Evolutionary conservation across 2,797 vertebrate genomes (phyloP), one percentile per base, ranked within the genome.

Genomic region (Anomalospiza imberbis): DNA sequence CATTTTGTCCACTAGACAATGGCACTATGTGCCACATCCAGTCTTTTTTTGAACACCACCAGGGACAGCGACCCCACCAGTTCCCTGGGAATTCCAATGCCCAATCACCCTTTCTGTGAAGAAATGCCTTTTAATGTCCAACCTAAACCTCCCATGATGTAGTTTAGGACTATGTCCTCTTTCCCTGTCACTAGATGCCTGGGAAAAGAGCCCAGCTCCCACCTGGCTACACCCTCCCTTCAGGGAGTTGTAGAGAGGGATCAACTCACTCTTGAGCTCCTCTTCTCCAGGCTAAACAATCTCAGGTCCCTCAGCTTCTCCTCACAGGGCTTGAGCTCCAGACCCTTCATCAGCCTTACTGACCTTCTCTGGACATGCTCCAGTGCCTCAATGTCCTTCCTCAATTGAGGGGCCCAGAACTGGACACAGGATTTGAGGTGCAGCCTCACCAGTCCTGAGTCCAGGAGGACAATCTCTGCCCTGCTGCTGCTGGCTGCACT

Each of bases 371-470:
- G 26, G 36, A 12, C 7, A 4, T 4, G 2, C 32, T 66, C 17
- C 71, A 58, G 36, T 32, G 66, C 2, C 26, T 51, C 61, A 14
- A 4, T 32, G 12, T 58, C 32, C 17, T 44, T 51, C 21, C 22
- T 44, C 12, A 21, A 58, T 0, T 42, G 36, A 42, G 32, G 9
- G 31, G 2, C 9, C 20, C 21, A 34, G 20, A 42, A 50, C 12
- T 26, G 31, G 0, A 12, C 11, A 21, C 17, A 50, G 20, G 2
- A 57, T 3, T 42, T 2, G 1, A 21, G 21, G 26, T 66, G 36
- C 0, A 0, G 32, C 26, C 26, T 17, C 36, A 12, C 7, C 36
- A 31, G 9, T 32, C 51, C 36, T 0, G 1, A 34, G 36, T 13
- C 21, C 44, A 36, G 31, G 17, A 26, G 20, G 14, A 12, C 17